Base-by-base conservation (phyloP, 2,113 vertebrate genomes). In the Myodes glareolus region DNA sequence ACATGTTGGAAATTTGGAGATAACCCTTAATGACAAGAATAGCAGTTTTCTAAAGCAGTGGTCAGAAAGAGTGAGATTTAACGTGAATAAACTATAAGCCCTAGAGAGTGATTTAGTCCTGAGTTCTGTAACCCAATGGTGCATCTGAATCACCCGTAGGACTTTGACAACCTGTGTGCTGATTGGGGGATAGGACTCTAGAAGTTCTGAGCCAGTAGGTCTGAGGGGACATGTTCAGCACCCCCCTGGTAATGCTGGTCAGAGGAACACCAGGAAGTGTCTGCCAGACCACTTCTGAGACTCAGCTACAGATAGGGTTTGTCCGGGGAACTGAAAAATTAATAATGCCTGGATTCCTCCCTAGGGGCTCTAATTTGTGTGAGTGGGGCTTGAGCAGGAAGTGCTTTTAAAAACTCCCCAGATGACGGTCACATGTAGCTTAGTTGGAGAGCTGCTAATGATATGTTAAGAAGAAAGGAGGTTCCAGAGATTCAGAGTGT, bases 11-110 rank as follows among this genome's bases (percentile, higher is more conserved):
- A 94, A 67, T 73, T 86, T 91, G 23, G 67, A 92, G 36, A 50
- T 39, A 75, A 55, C n/a, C 42, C 21, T 68, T 94, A 36, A 67
- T 85, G 68, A 23, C 14, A 73, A 81, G 45, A 91, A 67, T 55
- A 63, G 70, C 73, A 45, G 5, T 90, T 91, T 94, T 95, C 58
- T 84, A 85, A 88, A 95, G 80, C 19, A 76, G 23, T 86, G 47
- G 72, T 85, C 50, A 52, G 63, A 93, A 82, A 90, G 47, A 81
- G 19, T 63, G 63, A 36, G 55, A 50, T 67, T 72, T 50, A 42
- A 92, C 86, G n/a, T 19, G 21, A 63, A 25, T 52, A 17, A 42
- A 47, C 36, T 45, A 47, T 3, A 91, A 33, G 10, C 65, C 7
- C n/a, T 55, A 55, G 42, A 58, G 33, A 68, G 61, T 11, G 39